A percentile compares a stretch with the other conserved stretches of the same genome.
phyloP scores from a whole-genome alignment of 53 echinoderm and acorn worm genomes.

The Crossaster papposus region DNA sequence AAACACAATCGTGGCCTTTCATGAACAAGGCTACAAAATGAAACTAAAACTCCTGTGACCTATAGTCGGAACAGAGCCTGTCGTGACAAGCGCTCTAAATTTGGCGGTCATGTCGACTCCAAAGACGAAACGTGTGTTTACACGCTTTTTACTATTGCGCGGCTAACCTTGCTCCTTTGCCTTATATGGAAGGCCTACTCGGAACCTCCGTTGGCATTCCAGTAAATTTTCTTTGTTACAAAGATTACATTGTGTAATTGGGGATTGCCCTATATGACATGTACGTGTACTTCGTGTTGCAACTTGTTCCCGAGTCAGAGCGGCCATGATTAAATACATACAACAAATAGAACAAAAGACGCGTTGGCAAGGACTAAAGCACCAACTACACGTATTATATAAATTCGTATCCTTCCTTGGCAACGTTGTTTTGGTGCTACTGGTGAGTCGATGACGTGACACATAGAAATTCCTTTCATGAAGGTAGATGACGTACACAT shows the following conservation, averaged over 20 bases:
- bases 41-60: neutral
- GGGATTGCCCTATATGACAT: conserved; percentile 18
- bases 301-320: neutral
- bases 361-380: neutral
- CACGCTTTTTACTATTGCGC: conserved; percentile 31
- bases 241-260: conserved; percentile 33
- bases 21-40: neutral
- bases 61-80: conserved; percentile 16
- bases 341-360: neutral
- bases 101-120: conserved; percentile 31
- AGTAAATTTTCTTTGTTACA: conserved; percentile 51
- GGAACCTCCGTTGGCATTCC: conserved; percentile 46
- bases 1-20: neutral
- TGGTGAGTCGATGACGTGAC: conserved; percentile 56
- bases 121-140: conserved; percentile 43
- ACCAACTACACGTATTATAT: conserved; percentile 51
- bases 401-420: conserved; percentile 49
- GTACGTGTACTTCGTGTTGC: conserved; percentile 41
- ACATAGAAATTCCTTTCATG: conserved; percentile 81
- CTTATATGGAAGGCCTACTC: conserved; percentile 51
- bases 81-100: conserved; percentile 18
- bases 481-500: conserved; percentile 43
- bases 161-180: conserved; percentile 24
- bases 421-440: conserved; percentile 68
- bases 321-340: no score